A percentile compares a stretch with the other conserved stretches of the same genome.
These are phyloP conservation scores for Portunus trituberculatus DNA, from an alignment of 1,140 invertebrate genomes.

Conservation along the genomic window DNA sequence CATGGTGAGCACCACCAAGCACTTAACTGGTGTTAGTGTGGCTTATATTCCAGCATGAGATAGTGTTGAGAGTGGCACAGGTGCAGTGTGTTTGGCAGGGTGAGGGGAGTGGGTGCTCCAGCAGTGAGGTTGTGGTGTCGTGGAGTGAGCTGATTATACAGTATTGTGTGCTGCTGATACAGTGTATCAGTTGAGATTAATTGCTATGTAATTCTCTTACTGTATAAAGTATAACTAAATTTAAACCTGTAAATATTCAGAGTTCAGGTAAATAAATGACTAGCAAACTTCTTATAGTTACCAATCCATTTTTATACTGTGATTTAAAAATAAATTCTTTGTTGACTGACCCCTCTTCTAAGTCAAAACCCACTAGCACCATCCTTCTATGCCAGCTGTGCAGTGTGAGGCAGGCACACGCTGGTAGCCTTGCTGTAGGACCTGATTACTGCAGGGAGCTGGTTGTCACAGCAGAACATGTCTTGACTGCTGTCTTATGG, in stretches of 20 bases:
- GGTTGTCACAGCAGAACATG: no score
- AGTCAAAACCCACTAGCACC: neutral
- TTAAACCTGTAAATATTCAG: neutral
- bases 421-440: neutral
- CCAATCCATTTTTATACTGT: constrained; percentile 5
- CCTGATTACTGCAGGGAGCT: no score
- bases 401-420: neutral
- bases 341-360: neutral
- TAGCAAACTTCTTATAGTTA: neutral
- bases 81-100: no score
- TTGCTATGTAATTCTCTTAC: neutral
- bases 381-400: neutral
- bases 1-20: no score
- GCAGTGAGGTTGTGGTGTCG: no score
- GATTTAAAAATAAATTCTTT: neutral
- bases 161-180: neutral
- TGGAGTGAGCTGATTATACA: neutral
- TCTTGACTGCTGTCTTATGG: no score
- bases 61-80: no score
- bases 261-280: neutral
- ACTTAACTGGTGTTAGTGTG: no score
- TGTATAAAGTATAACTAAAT: neutral
- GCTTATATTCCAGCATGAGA: no score
- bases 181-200: neutral
- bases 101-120: no score